These are phyloP conservation scores for Colostygia pectinataria DNA, from an alignment of 2,888 invertebrate genomes.

Conservation along the genomic window DNA sequence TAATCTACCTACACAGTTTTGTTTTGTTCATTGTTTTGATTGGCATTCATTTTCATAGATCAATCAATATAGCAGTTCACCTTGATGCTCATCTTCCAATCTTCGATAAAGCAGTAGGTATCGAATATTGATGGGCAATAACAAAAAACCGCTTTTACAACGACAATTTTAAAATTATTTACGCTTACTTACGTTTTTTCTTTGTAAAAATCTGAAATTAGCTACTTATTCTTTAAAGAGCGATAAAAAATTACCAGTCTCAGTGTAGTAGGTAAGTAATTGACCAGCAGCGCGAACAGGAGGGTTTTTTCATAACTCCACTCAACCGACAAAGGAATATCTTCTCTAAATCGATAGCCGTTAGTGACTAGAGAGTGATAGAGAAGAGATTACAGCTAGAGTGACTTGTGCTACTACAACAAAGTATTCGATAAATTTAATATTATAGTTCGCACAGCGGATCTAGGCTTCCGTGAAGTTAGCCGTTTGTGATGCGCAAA, in stretches of 20 bases:
- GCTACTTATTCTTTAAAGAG: conserved; percentile 17
- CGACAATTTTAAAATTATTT: conserved; percentile 13
- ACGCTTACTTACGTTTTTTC: conserved; percentile 15
- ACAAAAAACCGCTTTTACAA: conserved; percentile 20
- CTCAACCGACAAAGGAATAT: no score
- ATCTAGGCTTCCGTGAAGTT: no score
- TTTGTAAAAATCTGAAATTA: conserved; percentile 14
- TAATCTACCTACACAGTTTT: no score
- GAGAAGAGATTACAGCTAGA: no score
- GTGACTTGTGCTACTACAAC: no score
- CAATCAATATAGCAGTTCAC: conserved; percentile 27
- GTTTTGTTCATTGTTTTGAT: conserved; percentile 8
- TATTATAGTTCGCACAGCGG: no score
- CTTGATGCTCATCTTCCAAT: conserved; percentile 30
- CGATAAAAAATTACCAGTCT: conserved; percentile 12
- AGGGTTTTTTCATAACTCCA: no score
- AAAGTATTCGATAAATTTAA: no score
- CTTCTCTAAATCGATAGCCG: no score
- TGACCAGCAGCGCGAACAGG: no score
- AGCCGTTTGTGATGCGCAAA: no score
- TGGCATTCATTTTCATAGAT: conserved; percentile 20
- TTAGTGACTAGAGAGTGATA: no score
- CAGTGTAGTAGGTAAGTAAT: conserved; percentile 5
- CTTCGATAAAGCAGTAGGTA: conserved; percentile 24
- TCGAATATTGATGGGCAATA: conserved; percentile 27